Base-by-base conservation (phyloP, 2,888 invertebrate genomes). In the Drosophila greeni region DNA sequence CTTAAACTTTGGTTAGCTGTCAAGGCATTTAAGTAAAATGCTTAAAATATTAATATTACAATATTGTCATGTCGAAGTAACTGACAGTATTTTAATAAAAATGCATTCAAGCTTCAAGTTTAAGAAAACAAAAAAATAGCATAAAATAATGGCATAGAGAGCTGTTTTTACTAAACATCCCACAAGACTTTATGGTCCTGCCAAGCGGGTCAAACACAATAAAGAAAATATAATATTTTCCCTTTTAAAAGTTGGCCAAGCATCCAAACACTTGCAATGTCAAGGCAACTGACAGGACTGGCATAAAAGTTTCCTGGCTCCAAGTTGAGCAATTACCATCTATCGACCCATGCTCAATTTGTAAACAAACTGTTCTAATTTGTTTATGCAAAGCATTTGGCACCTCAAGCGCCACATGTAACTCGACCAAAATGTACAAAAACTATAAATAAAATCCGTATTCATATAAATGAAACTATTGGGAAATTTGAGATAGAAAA, bases 381-480 rank as follows among this genome's bases (percentile, higher is more conserved):
- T 52, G 37, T 62, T 51, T 59, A 49, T 51, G 49, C 29, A 62
- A 62, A n/a, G 23, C 2, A 43, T 49, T 62, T 59, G 49, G 33
- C 62, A 64, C 62, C 52, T 39, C 16, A 5, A 31, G 60, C 37
- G 52, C 36, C 62, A 48, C 33, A 40, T 57, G 23, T 57, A 40
- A 26, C 39, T 20, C 37, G 52, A 37, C 18, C 20, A 24, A 36
- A 31, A 39, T 33, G 40, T 40, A 40, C 48, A 33, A 42, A n/a
- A 51, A 31, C 16, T 45, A 36, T 8, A 39, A 45, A 26, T 34
- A 53, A 18, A 26, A 29, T 2, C 40, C 20, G 5, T n/a, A n/a
- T 59, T 59, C 43, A 45, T 43, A 18, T 45, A 60, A 45, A 43
- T 36, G 52, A 43, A 52, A 33, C 36, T 60, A 60, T 64, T 64